Base-by-base conservation (phyloP, 2,888 invertebrate genomes). In the Tryphoninae sp. region DNA sequence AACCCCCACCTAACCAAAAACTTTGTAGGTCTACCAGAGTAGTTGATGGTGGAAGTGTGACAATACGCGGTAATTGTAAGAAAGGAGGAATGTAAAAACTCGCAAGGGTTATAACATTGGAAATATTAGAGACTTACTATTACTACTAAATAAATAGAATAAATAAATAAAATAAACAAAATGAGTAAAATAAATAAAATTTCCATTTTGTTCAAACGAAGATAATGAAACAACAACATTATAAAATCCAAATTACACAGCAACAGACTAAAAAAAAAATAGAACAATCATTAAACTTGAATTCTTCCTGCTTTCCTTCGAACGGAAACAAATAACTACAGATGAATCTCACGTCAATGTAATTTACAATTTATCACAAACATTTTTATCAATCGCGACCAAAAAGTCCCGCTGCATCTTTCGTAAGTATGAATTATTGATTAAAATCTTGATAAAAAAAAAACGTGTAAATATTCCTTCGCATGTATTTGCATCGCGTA, bases 401-500 rank as follows among this genome's bases (percentile, higher is more conserved):
- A 51, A 89, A 88, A 83, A 90, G 88, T 81, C 89, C 89, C 49
- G 87, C 87, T 76, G 82, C 85, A 3, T 84, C 90, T 74, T 87
- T 88, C 72, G 90, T 90, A 87, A 90, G 87, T 86, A 62, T 76
- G 55, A 51, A 69, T 64, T 45, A 11, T 53, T 49, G 33, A 13
- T 16, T 58, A 45, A 58, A 65, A 11, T 23, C 58, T 49, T 0
- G 23, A 19, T 19, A 53, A 40, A 59, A 59, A 55, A 59, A 64
- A 71, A 61, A 19, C 19, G 65, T 72, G 42, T 79, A 33, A 68
- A 82, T 55, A 72, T 62, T 68, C 16, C 53, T n/a, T 65, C 62
- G 55, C 16, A 65, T 79, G 82, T 79, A 82, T 82, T 82, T 82
- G 61, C 73, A 77, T 74, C 72, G 62, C 61, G 72, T 64, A 65